A percentile compares a stretch with the other conserved stretches of the same genome.
These are phyloP conservation scores for Sebastes reedi DNA, from an alignment of 2,797 vertebrate species.

Conservation along the genomic window DNA sequence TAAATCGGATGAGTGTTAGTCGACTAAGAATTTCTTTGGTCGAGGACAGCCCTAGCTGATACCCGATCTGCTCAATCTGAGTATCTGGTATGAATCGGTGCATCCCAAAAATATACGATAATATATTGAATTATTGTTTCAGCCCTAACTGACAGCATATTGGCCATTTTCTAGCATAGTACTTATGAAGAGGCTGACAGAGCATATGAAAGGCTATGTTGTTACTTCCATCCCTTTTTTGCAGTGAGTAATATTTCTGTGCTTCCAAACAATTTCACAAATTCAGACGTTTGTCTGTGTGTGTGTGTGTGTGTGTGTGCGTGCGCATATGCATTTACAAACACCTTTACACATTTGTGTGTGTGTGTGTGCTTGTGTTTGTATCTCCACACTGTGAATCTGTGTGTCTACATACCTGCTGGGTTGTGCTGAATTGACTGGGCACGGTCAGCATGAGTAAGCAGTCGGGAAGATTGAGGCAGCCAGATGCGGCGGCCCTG, in stretches of 20 bases:
- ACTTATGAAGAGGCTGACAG: not conserved
- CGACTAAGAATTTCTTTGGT: no score
- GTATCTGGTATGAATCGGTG: not conserved
- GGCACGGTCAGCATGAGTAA: slow-evolving; percentile 66
- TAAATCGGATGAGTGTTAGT: no score
- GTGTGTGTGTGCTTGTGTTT: slow-evolving; percentile 13
- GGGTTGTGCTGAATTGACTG: slow-evolving; percentile 66
- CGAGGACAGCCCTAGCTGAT: not conserved
- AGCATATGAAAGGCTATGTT: not conserved
- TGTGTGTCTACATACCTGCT: slow-evolving; percentile 57
- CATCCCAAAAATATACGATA: not conserved
- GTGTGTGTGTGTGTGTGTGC: not conserved
- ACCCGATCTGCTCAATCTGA: not conserved
- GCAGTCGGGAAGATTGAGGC: slow-evolving; percentile 74
- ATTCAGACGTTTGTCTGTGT: not conserved
- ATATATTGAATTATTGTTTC: not conserved
- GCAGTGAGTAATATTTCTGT: not conserved
- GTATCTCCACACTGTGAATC: slow-evolving; percentile 7
- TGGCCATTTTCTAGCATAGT: not conserved
- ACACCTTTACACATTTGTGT: slow-evolving; percentile 17
- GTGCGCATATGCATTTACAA: slow-evolving; percentile 10
- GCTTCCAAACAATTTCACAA: slow-evolving; percentile 12
- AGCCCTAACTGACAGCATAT: not conserved
- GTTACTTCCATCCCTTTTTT: not conserved
- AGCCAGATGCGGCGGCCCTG: slow-evolving; percentile 49